Base-by-base conservation (phyloP, 2,888 invertebrate species). In the Aspidiotus rigidus region DNA sequence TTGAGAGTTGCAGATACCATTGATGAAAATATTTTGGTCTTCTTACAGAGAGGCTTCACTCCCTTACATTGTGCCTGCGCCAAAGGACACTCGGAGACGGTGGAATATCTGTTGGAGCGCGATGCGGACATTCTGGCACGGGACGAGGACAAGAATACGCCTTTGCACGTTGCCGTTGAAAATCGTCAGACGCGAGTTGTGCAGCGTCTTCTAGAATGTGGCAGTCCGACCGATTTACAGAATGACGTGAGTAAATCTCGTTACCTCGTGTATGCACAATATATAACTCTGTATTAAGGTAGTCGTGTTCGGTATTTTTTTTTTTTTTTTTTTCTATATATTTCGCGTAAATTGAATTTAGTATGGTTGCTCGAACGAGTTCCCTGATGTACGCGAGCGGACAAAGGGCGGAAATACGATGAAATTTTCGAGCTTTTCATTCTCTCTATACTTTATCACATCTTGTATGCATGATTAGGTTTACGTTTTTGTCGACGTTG, bases 91-190 rank as follows among this genome's bases (percentile, higher is more conserved):
- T 79, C 80, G 62, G 80, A 82, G 42, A 83, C 85, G 2, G 83
- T 84, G 69, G 81, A 83, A 64, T 80, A 83, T 73, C 80, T 85
- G 73, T 80, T 87, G 72, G 75, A 80, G 13, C 80, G 81, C 71
- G 84, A 84, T 11, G 86, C 86, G 1, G 82, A 85, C 71, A 82
- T 85, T 74, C 87, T 88, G 75, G 84, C 85, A 42, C 81, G 83
- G 71, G 89, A 90, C 76, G 81, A 83, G 74, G 84, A 85, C 15
- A 89, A 88, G 13, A 85, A 83, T 74, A 86, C 88, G 7, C 86
- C 90, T 0, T 81, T 91, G 41, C 90, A 90, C 76, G 81, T 87
- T 64, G 89, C 90, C 0, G 86, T 88, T 0, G 86, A 87, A 73
- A 85, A 87, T 75, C 85, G 88, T 73, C 86, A 89, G 75, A 85